Percentiles rank a stretch among this genome's conserved stretches.
Evolutionary conservation across 2,888 invertebrate species (phyloP).

Genomic region (Drosophila neutralis): DNA sequence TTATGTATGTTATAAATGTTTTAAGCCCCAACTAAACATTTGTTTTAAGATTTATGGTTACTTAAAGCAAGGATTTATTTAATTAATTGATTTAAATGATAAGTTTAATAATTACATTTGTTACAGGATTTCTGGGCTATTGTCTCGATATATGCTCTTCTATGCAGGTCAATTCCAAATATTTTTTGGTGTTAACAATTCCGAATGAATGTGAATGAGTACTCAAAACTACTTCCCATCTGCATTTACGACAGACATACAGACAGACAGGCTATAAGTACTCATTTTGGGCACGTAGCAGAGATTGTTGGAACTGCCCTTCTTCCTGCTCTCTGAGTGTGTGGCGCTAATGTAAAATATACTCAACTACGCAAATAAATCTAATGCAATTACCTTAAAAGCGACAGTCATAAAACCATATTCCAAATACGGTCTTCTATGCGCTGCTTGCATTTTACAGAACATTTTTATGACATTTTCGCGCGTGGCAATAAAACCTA

Average conservation of each 20-base stretch:
- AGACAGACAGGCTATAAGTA: background rate
- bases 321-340: background rate
- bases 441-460: constrained; percentile 51
- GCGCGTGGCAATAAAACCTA: constrained; percentile 70
- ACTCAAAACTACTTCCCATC: background rate
- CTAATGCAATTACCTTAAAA: constrained; percentile 73
- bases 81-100: too few relatives aligned
- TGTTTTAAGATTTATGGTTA: too few relatives aligned
- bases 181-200: background rate
- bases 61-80: too few relatives aligned
- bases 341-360: constrained; percentile 18
- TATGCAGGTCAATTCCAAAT: background rate
- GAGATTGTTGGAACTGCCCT: background rate
- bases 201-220: background rate
- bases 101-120: too few relatives aligned
- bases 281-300: background rate
- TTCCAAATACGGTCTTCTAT: constrained; percentile 34
- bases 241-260: background rate
- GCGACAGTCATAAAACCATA: constrained; percentile 62
- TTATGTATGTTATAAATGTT: too few relatives aligned
- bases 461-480: constrained; percentile 73
- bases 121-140: background rate
- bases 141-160: background rate
- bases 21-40: too few relatives aligned
- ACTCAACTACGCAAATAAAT: constrained; percentile 53